phyloP scores from a whole-genome alignment of 2,888 invertebrate species.

The Entomobrya multifasciata region DNA sequence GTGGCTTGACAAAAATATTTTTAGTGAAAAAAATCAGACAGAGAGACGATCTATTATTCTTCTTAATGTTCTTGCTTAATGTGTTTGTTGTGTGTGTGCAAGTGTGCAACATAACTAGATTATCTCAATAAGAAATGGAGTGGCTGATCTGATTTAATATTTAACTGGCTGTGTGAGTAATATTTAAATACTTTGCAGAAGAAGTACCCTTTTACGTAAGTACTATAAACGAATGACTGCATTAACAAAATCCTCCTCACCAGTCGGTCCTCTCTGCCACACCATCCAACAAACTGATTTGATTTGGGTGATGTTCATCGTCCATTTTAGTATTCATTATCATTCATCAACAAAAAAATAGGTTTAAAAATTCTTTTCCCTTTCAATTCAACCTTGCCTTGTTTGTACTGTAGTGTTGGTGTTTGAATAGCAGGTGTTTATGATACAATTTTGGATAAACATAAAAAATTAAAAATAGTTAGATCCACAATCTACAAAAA shows the following conservation, averaged over 20 bases:
- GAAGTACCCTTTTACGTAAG: constrained; percentile 29
- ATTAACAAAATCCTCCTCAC: no score
- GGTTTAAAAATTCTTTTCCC: constrained; percentile 40
- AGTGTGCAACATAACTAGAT: not conserved
- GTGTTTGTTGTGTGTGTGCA: not conserved
- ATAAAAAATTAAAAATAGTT: not conserved
- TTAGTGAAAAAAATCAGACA: constrained; percentile 5
- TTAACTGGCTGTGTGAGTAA: not conserved
- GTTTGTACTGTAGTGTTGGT: not conserved
- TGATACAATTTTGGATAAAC: not conserved
- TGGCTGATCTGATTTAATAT: constrained; percentile 26
- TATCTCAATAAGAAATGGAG: no score
- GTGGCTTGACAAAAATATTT: constrained; percentile 20
- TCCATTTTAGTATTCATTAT: not conserved
- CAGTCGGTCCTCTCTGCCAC: no score
- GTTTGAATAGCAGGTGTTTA: no score
- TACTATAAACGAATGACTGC: not conserved
- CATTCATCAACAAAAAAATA: constrained; percentile 26
- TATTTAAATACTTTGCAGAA: constrained; percentile 4
- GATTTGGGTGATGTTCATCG: no score
- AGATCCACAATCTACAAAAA: no score
- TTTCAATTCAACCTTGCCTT: constrained; percentile 39
- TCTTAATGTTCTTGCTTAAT: constrained; percentile 8
- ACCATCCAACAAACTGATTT: no score
- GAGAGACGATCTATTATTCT: not conserved